phyloP scores from a whole-genome alignment of 2,113 vertebrate species.

The Gobius niger region DNA sequence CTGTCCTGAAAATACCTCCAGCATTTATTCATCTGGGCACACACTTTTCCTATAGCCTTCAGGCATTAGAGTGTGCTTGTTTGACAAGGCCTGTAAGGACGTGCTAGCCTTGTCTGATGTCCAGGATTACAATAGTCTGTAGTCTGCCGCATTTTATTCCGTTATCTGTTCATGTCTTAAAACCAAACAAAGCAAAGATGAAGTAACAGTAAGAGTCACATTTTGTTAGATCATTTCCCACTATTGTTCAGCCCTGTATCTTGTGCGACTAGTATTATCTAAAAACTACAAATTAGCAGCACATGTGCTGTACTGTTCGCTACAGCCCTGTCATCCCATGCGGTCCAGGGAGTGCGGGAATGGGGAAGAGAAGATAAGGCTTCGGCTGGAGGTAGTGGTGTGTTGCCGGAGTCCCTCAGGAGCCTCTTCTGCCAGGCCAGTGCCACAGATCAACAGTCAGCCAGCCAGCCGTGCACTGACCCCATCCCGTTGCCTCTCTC shows the following conservation, averaged over 20 bases:
- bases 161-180: not conserved
- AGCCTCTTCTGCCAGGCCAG: slow-evolving; percentile 70
- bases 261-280: not conserved
- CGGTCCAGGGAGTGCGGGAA: slow-evolving; percentile 45
- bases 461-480: slow-evolving; percentile 73
- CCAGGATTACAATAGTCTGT: not conserved
- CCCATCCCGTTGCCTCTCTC: slow-evolving; percentile 54
- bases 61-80: not conserved
- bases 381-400: slow-evolving; percentile 18
- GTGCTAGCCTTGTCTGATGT: not conserved
- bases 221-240: not conserved
- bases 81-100: slow-evolving; percentile 10
- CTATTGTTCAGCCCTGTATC: not conserved
- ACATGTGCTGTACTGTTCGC: slow-evolving; percentile 27
- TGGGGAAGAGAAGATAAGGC: slow-evolving; percentile 22
- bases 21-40: not conserved
- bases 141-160: too few species aligned
- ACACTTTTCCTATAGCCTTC: slow-evolving; percentile 3
- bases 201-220: not conserved
- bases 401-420: slow-evolving; percentile 64
- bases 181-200: not conserved
- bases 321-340: slow-evolving; percentile 35
- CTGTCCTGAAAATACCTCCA: slow-evolving; percentile 41
- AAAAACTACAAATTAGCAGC: not conserved
- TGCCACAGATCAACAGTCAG: slow-evolving; percentile 77